phyloP scores from a whole-genome alignment of 2,888 invertebrate species.

The Cerceris rybyensis region DNA sequence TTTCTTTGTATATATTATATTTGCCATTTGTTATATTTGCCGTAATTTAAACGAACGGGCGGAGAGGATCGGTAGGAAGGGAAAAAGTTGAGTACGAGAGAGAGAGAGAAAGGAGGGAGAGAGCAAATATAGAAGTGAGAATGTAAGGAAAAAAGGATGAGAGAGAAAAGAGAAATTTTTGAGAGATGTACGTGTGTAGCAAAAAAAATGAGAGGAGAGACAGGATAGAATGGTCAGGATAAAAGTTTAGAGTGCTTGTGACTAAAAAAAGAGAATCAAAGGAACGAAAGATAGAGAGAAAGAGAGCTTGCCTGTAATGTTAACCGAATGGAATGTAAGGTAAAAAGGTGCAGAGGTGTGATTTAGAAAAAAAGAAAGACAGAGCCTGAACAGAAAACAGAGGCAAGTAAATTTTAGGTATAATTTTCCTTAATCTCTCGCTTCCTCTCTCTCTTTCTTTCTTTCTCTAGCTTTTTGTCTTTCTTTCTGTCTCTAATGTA shows the following conservation, averaged over 20 bases:
- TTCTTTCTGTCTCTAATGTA: conserved; percentile 21
- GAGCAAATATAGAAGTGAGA: neutral
- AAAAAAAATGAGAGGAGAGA: conserved; percentile 17
- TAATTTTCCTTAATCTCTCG: conserved; percentile 6
- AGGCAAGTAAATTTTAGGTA: conserved; percentile 45
- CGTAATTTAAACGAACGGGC: neutral
- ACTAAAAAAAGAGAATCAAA: no score
- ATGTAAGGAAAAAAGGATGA: neutral
- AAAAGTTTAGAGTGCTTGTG: neutral
- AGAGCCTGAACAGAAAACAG: conserved; percentile 15
- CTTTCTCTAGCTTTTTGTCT: neutral
- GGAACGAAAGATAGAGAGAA: conserved; percentile 9
- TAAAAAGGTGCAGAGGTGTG: no score
- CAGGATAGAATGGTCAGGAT: conserved; percentile 17
- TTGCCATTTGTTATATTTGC: conserved; percentile 40
- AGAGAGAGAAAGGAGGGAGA: neutral
- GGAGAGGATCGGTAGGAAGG: neutral
- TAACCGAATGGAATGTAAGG: no score
- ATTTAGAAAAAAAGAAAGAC: no score
- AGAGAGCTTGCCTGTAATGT: neutral
- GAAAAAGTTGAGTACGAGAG: neutral
- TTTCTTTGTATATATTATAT: conserved; percentile 11
- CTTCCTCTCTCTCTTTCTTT: conserved; percentile 14
- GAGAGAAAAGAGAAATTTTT: neutral
- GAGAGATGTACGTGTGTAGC: neutral